These are phyloP conservation scores for Drosophila merina DNA, from an alignment of 2,888 invertebrate genomes.

Conservation along the genomic window DNA sequence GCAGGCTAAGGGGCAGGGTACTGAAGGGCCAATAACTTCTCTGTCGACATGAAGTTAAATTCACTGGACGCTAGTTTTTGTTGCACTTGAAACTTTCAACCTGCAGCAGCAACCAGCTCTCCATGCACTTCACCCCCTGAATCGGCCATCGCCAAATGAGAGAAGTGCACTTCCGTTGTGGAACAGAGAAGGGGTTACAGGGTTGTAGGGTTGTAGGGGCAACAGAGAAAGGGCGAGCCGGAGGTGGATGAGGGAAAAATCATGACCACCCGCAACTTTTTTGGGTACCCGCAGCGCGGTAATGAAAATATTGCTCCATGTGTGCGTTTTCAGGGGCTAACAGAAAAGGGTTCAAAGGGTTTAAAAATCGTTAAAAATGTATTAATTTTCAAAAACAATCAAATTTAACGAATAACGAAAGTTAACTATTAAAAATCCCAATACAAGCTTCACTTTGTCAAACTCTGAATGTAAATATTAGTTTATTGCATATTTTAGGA, in stretches of 20 bases:
- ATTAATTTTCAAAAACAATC: background rate
- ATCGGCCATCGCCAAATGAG: slow-evolving; percentile 31
- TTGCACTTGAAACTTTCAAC: slow-evolving; percentile 68
- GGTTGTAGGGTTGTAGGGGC: too few relatives aligned
- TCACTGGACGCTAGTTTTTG: slow-evolving; percentile 47
- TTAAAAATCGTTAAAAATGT: too few relatives aligned
- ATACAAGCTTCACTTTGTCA: too few relatives aligned
- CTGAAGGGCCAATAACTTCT: slow-evolving; percentile 37
- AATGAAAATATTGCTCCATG: slow-evolving; percentile 48
- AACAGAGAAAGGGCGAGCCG: background rate
- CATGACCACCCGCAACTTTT: slow-evolving; percentile 75
- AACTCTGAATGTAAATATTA: too few relatives aligned
- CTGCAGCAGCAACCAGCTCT: slow-evolving; percentile 44
- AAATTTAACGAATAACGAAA: background rate
- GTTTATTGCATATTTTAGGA: too few relatives aligned
- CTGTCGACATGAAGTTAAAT: slow-evolving; percentile 41
- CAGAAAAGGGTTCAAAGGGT: background rate
- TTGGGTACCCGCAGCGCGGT: slow-evolving; percentile 61
- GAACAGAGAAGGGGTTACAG: background rate
- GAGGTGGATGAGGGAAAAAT: slow-evolving; percentile 16
- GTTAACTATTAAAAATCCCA: background rate
- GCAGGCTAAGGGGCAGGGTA: background rate
- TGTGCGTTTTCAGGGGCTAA: slow-evolving; percentile 11
- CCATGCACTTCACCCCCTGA: slow-evolving; percentile 3
- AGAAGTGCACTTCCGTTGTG: slow-evolving; percentile 38